These are phyloP conservation scores for Autographa pulchrina DNA, from an alignment of 2,888 invertebrate genomes.

Conservation along the genomic window DNA sequence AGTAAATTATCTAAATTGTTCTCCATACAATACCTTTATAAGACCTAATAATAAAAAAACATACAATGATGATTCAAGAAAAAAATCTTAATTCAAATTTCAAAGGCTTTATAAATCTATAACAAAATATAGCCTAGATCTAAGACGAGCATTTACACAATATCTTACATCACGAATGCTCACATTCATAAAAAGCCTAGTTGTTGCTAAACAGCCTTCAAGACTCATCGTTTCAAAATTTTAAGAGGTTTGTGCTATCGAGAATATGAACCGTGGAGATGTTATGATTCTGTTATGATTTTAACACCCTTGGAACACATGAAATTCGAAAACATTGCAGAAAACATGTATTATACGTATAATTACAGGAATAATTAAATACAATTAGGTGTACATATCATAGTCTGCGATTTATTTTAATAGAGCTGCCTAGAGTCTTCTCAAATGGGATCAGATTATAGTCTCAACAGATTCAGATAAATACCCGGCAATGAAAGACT, in stretches of 20 bases:
- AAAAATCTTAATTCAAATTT: not conserved
- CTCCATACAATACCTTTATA: not conserved
- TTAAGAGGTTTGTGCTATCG: constrained; percentile 17
- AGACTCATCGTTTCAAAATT: constrained; percentile 38
- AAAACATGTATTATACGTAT: too few species aligned
- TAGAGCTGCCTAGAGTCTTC: too few species aligned
- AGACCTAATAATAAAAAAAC: not conserved
- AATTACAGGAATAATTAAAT: too few species aligned
- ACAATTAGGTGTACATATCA: too few species aligned
- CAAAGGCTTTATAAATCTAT: not conserved
- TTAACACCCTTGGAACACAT: not conserved
- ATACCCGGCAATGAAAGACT: too few species aligned
- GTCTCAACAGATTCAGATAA: not conserved
- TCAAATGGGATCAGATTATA: not conserved
- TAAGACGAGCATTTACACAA: constrained; percentile 52
- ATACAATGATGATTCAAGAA: not conserved
- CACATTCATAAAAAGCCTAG: constrained; percentile 54
- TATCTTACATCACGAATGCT: constrained; percentile 41
- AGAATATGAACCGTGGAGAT: not conserved
- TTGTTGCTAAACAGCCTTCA: constrained; percentile 38
- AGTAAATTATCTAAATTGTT: not conserved
- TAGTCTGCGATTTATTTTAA: too few species aligned
- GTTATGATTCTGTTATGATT: not conserved
- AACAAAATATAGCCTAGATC: constrained; percentile 49
- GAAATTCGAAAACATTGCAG: too few species aligned